Conservation (phyloP, 2,797 vertebrate genomes). For the Tamandua tetradactyla region DNA sequence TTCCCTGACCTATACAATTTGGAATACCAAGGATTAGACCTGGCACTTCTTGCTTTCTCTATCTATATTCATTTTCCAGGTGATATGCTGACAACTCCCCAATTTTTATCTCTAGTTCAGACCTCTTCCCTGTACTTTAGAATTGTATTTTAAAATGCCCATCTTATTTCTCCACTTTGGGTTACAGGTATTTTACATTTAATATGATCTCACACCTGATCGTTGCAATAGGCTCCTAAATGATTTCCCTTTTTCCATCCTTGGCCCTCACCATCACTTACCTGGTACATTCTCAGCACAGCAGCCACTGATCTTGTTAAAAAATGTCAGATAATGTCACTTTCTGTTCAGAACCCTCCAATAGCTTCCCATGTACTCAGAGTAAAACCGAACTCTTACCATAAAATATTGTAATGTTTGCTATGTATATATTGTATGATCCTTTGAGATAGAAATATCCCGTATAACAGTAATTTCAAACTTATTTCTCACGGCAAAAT, state of each 20-base stretch:
- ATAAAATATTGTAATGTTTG: background rate
- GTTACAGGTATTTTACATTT: background rate
- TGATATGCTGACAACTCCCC: background rate
- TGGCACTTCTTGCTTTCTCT: background rate
- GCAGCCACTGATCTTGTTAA: background rate
- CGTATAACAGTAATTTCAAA: background rate
- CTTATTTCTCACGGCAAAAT: background rate
- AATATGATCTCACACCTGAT: background rate
- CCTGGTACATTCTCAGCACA: background rate
- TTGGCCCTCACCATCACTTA: background rate
- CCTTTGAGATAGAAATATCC: conserved; percentile 2
- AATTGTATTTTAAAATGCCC: background rate
- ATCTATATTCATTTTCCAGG: background rate
- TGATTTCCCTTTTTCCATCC: background rate
- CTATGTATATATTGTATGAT: background rate
- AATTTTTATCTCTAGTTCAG: background rate
- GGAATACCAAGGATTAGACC: background rate
- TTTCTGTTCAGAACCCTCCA: background rate
- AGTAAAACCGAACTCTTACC: conserved; percentile 13
- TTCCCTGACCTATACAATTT: background rate
- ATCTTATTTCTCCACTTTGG: background rate
- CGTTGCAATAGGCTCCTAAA: background rate
- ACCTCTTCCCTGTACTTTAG: background rate
- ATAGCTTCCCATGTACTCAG: background rate
- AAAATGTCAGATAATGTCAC: background rate